Evolutionary conservation across 1,140 invertebrate genomes (phyloP), one percentile per base, ranked within the genome.

Genomic region (Lutraria rhynchaena): DNA sequence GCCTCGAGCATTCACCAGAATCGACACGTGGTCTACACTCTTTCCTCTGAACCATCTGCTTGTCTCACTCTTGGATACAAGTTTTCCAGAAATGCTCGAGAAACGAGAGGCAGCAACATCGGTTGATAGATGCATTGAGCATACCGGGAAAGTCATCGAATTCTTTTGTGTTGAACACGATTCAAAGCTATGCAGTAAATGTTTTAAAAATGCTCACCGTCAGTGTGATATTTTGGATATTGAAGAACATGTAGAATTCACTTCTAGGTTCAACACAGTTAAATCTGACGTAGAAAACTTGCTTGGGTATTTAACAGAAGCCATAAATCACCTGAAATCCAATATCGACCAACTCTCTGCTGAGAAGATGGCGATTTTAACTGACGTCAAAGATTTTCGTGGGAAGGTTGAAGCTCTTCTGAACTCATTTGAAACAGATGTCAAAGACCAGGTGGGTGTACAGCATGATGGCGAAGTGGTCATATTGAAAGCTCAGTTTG

Each of bases 1-100:
- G 29, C 76, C 76, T 69, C 76, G 76, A 44, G 76, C 76, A 7
- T 78, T 78, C 33, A 78, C 76, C n/a, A 41, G 76, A 3, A 78
- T 78, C 19, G 76, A 78, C 46, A 78, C 76, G 3, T 78, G 76
- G 76, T 63, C 76, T 5, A 65, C 24, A 29, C 49, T 78, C 27
- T 78, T 78, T 44, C 76, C 76, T n/a, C 63, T 78, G 7, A 78
- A 78, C 27, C 76, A 78, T 35, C 37, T 78, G 0, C 63, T 78
- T 5, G 76, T 78, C 5, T 78, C 76, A 3, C 44, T 78, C 27
- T 63, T 78, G 0, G 76, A 78, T 58, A 69, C 76, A 22, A 78
- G 76, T 33, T 69, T 78, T 53, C 76, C 67, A n/a, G 76, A 80
- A 44, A 55, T 69, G 35, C 31, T 80, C 3, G 76, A 80, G 15